Percentiles rank a stretch among this genome's conserved stretches.
These are phyloP conservation scores for Macrotis lagotis DNA, from an alignment of 2,113 vertebrate species.

Conservation along the genomic window DNA sequence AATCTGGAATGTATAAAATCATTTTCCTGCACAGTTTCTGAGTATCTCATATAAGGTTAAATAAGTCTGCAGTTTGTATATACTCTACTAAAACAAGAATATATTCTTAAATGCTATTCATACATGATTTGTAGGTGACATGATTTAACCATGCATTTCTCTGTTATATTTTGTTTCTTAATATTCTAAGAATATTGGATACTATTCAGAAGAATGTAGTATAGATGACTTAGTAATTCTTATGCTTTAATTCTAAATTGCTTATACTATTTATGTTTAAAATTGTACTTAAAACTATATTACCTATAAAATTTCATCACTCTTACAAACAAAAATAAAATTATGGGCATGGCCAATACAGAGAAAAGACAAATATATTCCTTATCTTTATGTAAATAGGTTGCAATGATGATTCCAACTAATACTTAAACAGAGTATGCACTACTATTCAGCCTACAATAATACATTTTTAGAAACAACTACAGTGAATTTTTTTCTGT, in stretches of 20 bases:
- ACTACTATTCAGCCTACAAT: background rate
- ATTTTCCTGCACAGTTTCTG: background rate
- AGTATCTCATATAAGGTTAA: background rate
- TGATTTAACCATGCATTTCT: background rate
- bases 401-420: background rate
- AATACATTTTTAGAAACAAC: background rate
- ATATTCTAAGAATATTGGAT: background rate
- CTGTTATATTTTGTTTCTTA: constrained; percentile 5
- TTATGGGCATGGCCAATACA: background rate
- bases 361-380: background rate
- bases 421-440: background rate
- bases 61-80: constrained; percentile 19
- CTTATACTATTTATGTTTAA: constrained; percentile 25
- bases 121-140: background rate
- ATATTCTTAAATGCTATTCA: constrained; percentile 9
- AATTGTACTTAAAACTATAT: background rate
- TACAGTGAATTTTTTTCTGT: background rate
- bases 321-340: constrained; percentile 7
- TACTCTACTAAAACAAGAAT: background rate
- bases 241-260: constrained; percentile 32
- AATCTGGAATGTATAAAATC: constrained; percentile 5
- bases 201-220: background rate
- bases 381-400: background rate
- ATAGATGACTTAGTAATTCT: background rate
- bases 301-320: background rate